These are phyloP conservation scores for Gallirallus australis DNA, from an alignment of 2,797 vertebrate species.

Conservation along the genomic window DNA sequence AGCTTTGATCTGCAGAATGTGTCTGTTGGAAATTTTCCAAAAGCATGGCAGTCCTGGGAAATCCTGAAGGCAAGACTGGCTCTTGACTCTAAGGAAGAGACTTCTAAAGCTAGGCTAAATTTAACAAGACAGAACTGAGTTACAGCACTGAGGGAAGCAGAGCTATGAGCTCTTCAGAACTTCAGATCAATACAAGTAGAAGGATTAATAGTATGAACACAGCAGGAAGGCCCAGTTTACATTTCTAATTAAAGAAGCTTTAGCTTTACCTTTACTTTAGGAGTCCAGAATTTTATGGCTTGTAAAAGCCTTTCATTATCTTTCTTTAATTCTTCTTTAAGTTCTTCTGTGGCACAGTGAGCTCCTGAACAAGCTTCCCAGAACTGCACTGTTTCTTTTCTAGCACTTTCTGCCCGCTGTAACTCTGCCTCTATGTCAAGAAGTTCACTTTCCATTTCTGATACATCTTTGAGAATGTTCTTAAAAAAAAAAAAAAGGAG, in stretches of 20 bases:
- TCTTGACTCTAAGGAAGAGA: not conserved
- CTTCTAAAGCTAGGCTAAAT: not conserved
- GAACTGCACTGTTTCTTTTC: slow-evolving; percentile 58
- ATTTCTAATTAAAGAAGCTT: not conserved
- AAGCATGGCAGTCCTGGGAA: not conserved
- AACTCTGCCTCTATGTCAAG: slow-evolving; percentile 62
- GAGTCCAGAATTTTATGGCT: slow-evolving; percentile 67
- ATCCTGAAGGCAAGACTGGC: not conserved
- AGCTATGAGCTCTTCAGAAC: not conserved
- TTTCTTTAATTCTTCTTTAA: slow-evolving; percentile 68
- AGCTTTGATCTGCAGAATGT: not conserved
- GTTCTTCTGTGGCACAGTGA: slow-evolving; percentile 50
- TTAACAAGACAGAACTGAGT: not conserved
- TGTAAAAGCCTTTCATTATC: slow-evolving; percentile 67
- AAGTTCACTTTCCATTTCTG: slow-evolving; percentile 72
- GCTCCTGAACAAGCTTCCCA: slow-evolving; percentile 61
- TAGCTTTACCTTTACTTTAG: slow-evolving; percentile 72
- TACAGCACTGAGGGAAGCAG: not conserved
- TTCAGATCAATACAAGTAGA: not conserved
- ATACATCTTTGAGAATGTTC: slow-evolving; percentile 79
- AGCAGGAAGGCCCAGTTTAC: not conserved
- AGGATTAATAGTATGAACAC: not conserved
- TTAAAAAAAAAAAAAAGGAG: slow-evolving; percentile 46
- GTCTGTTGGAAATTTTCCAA: not conserved
- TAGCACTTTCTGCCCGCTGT: slow-evolving; percentile 64